Conservation (phyloP, 2,113 vertebrate genomes). For the Pollimyrus isidori region DNA sequence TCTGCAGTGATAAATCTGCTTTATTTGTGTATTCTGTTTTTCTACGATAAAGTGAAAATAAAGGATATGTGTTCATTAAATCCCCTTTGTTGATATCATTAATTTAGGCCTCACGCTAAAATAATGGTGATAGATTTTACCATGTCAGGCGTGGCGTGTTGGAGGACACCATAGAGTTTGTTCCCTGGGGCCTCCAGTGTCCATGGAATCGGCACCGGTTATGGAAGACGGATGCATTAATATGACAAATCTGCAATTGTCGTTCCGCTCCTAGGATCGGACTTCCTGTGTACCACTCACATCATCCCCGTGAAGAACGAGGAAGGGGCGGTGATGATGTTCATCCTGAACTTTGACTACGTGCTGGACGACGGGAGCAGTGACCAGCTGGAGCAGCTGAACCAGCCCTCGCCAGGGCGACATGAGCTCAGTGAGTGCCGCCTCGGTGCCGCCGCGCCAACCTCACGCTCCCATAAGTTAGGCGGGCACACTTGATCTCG, state of each 20-base stretch:
- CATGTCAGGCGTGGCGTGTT: too few relatives aligned
- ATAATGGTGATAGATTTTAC: background rate
- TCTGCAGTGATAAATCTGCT: background rate
- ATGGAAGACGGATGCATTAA: background rate
- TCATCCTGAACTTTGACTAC: constrained; percentile 95
- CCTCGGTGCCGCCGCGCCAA: background rate
- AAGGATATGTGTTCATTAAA: background rate
- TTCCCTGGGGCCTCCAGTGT: too few relatives aligned
- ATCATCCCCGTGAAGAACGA: constrained; percentile 98
- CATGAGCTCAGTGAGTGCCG: constrained; percentile 76
- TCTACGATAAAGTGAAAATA: background rate
- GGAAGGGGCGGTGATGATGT: constrained; percentile 97
- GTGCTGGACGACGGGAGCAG: constrained; percentile 74
- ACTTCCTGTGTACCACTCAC: constrained; percentile 92
- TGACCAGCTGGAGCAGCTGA: constrained; percentile 74
- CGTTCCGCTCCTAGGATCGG: constrained; percentile 65
- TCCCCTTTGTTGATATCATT: background rate
- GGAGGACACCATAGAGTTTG: too few relatives aligned
- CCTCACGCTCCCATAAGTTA: background rate
- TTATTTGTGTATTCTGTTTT: background rate
- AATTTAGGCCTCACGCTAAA: background rate
- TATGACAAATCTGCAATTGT: background rate
- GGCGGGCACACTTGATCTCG: background rate
- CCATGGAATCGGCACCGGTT: background rate
- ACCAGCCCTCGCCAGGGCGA: constrained; percentile 78